A percentile compares a stretch with the other conserved stretches of the same genome.
phyloP scores from a whole-genome alignment of 2,113 vertebrate genomes.

The Bettongia penicillata region DNA sequence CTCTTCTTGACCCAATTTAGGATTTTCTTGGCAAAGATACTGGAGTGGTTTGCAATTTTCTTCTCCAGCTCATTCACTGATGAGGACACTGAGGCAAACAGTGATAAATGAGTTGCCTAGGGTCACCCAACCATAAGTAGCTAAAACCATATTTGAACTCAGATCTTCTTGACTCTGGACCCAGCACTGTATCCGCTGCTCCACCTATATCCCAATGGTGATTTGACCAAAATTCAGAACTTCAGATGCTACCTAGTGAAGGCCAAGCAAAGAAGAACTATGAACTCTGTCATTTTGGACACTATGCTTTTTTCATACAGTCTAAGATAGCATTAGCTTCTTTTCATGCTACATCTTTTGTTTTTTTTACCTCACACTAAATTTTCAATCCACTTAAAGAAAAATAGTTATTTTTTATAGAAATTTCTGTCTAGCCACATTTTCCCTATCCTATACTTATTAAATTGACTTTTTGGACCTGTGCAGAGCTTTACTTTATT shows the following conservation, averaged over 20 bases:
- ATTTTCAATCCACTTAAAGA: neutral
- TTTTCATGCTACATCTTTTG: neutral
- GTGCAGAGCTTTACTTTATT: neutral
- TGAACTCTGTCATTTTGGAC: neutral
- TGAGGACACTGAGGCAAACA: neutral
- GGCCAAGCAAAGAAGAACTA: neutral
- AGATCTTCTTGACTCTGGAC: neutral
- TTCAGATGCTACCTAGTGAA: neutral
- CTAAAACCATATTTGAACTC: neutral
- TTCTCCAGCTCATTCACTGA: neutral
- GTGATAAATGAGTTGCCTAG: neutral
- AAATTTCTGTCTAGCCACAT: neutral
- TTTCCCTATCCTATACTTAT: neutral
- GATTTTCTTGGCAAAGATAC: neutral
- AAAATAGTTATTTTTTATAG: neutral
- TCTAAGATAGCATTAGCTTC: neutral
- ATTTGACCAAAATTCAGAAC: neutral
- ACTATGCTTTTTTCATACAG: neutral
- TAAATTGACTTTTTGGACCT: neutral
- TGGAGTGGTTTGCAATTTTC: neutral
- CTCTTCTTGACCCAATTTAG: neutral
- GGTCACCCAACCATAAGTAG: neutral
- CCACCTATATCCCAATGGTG: neutral
- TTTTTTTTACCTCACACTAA: neutral
- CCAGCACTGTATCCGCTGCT: neutral